A percentile compares a stretch with the other conserved stretches of the same genome.
Evolutionary conservation across 2,797 vertebrate species (phyloP).

Genomic region (Siniperca obscura): DNA sequence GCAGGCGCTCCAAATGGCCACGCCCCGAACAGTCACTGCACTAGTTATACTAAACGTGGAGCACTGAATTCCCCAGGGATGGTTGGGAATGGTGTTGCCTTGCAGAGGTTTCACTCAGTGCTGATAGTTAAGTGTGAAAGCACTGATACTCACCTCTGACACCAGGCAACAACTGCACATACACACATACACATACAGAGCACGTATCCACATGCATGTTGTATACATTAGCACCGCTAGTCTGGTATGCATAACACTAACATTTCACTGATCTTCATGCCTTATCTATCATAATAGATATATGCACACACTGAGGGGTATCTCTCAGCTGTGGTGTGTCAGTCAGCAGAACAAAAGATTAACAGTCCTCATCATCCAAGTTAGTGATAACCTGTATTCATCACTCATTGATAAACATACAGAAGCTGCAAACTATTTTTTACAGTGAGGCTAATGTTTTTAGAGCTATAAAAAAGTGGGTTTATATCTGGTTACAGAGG

Average conservation of each 20-base stretch:
- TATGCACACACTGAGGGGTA: background rate
- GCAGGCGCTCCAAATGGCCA: too few species aligned
- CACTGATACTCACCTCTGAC: constrained; percentile 48
- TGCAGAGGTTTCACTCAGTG: constrained; percentile 29
- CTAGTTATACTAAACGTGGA: constrained; percentile 6
- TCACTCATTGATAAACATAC: background rate
- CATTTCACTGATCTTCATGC: constrained; percentile 37
- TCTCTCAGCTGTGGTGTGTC: constrained; percentile 41
- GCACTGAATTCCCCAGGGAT: constrained; percentile 1
- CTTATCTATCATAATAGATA: constrained; percentile 29
- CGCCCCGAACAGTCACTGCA: too few species aligned
- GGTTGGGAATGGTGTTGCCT: constrained; percentile 38
- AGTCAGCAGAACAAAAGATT: constrained; percentile 27
- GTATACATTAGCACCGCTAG: constrained; percentile 26
- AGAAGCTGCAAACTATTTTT: background rate
- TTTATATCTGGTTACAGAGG: constrained; percentile 24
- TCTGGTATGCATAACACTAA: constrained; percentile 49
- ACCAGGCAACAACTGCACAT: constrained; percentile 57
- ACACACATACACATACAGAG: constrained; percentile 19
- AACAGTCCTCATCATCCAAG: background rate
- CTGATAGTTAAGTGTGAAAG: constrained; percentile 39
- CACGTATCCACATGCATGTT: constrained; percentile 24
- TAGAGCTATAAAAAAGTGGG: background rate
- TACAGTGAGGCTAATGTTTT: background rate
- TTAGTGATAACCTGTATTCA: background rate